Evolutionary conservation across 2,797 vertebrate species (phyloP).

Genomic region (Rhincodon typus): DNA sequence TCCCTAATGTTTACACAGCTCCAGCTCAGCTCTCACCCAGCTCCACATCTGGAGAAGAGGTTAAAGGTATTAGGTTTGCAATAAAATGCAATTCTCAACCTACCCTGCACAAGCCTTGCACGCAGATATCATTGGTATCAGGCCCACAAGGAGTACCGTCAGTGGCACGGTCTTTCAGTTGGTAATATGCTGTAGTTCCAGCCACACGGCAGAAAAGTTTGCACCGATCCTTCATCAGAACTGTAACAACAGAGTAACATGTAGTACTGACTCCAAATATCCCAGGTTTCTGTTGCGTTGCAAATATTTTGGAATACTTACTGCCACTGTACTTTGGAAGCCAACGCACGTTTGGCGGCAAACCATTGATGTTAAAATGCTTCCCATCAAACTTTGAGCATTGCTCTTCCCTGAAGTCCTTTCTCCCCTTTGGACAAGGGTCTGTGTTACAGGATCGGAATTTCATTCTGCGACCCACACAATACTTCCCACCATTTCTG

Average conservation of each 20-base stretch:
- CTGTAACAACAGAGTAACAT: slow-evolving; percentile 57
- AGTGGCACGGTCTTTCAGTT: slow-evolving; percentile 82
- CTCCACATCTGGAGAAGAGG: neutral
- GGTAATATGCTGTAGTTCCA: slow-evolving; percentile 86
- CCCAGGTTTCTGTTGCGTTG: too few relatives aligned
- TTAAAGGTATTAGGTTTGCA: neutral
- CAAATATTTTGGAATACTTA: slow-evolving; percentile 59
- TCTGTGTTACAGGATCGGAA: slow-evolving; percentile 94
- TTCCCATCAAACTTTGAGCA: slow-evolving; percentile 89
- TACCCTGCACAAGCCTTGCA: slow-evolving; percentile 97
- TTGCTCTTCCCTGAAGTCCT: slow-evolving; percentile 88
- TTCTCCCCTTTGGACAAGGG: slow-evolving; percentile 77
- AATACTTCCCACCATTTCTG: slow-evolving; percentile 84
- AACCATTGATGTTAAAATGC: slow-evolving; percentile 93
- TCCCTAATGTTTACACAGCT: neutral
- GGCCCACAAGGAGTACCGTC: slow-evolving; percentile 88
- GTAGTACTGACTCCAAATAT: neutral
- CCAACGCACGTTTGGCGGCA: slow-evolving; percentile 84
- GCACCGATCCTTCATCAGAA: slow-evolving; percentile 93
- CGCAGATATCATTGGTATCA: slow-evolving; percentile 89
- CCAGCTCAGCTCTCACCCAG: neutral
- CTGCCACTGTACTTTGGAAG: slow-evolving; percentile 94
- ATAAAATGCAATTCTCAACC: neutral
- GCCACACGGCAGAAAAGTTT: slow-evolving; percentile 94
- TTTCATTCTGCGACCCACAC: slow-evolving; percentile 92